phyloP scores from a whole-genome alignment of 2,113 vertebrate genomes.

The Circaetus cinerascens region DNA sequence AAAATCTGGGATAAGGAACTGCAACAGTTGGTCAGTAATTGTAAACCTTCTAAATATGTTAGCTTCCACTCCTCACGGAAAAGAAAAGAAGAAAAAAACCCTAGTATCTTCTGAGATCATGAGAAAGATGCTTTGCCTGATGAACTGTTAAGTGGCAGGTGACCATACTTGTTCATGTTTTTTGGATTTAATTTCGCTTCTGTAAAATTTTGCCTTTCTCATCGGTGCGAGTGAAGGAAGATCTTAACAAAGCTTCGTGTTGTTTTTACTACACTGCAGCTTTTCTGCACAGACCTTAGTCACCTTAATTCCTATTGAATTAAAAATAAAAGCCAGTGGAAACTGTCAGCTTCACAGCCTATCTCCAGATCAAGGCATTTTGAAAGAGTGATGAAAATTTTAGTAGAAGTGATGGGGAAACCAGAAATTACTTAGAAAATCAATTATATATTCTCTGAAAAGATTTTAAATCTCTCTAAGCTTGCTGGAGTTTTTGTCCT shows the following conservation, averaged over 20 bases:
- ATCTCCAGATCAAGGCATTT: background rate
- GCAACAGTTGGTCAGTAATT: background rate
- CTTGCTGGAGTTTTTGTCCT: background rate
- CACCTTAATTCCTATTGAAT: background rate
- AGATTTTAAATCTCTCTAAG: background rate
- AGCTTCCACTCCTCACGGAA: background rate
- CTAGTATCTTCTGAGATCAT: background rate
- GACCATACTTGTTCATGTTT: background rate
- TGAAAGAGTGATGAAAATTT: background rate
- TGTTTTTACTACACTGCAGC: background rate
- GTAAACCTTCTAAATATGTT: background rate
- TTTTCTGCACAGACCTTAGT: background rate
- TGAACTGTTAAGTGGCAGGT: background rate
- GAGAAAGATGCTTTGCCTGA: background rate
- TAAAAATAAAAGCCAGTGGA: background rate
- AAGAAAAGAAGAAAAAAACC: background rate
- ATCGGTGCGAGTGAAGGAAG: background rate
- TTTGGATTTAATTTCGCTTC: background rate
- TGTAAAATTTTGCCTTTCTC: background rate
- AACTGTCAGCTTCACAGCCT: background rate
- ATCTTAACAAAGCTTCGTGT: background rate
- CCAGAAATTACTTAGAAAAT: background rate
- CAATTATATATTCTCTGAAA: background rate
- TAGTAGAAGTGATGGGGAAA: background rate
- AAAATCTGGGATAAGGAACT: background rate